Evolutionary conservation across 2,797 vertebrate genomes (phyloP).

Genomic region (Diglossa cyanea): DNA sequence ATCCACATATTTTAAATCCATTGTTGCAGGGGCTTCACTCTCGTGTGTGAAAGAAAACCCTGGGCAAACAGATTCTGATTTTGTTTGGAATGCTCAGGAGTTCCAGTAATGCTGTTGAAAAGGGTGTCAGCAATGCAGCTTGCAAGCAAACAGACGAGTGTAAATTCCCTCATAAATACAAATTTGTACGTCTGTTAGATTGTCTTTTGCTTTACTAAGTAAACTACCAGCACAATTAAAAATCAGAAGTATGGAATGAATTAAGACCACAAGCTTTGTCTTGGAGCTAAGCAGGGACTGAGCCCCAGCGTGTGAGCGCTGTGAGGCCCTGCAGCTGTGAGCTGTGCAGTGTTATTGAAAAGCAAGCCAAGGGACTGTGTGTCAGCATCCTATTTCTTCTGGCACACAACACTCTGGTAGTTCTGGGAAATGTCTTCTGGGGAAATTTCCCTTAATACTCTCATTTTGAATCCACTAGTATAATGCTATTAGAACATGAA

Average conservation of each 20-base stretch:
- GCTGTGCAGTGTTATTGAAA: not conserved
- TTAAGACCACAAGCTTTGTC: not conserved
- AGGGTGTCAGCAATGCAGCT: not conserved
- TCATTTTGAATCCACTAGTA: not conserved
- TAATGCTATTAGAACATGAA: not conserved
- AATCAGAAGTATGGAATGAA: not conserved
- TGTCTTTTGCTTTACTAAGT: not conserved
- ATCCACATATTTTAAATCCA: not conserved
- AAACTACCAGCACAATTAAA: not conserved
- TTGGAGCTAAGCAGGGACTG: not conserved
- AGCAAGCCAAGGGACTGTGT: not conserved
- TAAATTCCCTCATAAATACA: not conserved
- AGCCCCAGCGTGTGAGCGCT: fast-evolving
- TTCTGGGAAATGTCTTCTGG: not conserved
- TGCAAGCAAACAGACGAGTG: not conserved
- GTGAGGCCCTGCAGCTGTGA: not conserved
- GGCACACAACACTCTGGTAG: not conserved
- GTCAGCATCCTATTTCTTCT: not conserved
- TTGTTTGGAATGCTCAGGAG: not conserved
- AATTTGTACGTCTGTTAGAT: not conserved
- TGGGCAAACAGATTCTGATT: not conserved
- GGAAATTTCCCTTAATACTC: not conserved
- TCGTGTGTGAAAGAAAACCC: not conserved
- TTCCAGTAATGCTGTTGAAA: not conserved
- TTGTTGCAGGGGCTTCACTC: not conserved